These are phyloP conservation scores for Paguma larvata DNA, from an alignment of 2,797 vertebrate species.

Conservation along the genomic window DNA sequence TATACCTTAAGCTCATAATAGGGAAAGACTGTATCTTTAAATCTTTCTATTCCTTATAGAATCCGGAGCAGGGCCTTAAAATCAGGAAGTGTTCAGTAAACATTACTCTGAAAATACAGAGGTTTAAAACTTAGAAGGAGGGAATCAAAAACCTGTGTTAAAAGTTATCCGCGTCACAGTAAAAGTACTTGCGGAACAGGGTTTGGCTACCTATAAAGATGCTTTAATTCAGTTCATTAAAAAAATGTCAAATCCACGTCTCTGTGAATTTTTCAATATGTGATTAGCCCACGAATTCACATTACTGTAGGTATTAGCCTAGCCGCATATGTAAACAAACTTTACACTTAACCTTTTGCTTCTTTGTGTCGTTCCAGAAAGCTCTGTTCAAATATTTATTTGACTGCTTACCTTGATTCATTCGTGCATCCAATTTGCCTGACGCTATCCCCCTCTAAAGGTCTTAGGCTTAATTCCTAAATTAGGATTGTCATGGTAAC, in stretches of 20 bases:
- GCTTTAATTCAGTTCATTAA: background rate
- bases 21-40: background rate
- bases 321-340: slow-evolving; percentile 2
- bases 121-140: background rate
- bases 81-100: background rate
- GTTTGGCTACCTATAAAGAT: background rate
- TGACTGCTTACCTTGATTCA: slow-evolving; percentile 35
- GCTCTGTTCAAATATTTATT: slow-evolving; percentile 70
- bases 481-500: slow-evolving; percentile 80
- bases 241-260: background rate
- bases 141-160: background rate
- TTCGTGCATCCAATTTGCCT: slow-evolving; percentile 9
- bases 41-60: background rate
- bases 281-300: background rate
- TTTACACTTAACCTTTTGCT: background rate
- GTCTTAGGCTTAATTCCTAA: slow-evolving; percentile 52
- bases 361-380: slow-evolving; percentile 60
- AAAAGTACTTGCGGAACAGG: background rate
- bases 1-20: background rate
- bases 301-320: background rate
- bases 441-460: slow-evolving; percentile 49
- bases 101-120: background rate
- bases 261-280: background rate
- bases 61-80: background rate
- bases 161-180: background rate